Evolutionary conservation across 2,113 vertebrate species (phyloP).

Genomic region (Pavo muticus): DNA sequence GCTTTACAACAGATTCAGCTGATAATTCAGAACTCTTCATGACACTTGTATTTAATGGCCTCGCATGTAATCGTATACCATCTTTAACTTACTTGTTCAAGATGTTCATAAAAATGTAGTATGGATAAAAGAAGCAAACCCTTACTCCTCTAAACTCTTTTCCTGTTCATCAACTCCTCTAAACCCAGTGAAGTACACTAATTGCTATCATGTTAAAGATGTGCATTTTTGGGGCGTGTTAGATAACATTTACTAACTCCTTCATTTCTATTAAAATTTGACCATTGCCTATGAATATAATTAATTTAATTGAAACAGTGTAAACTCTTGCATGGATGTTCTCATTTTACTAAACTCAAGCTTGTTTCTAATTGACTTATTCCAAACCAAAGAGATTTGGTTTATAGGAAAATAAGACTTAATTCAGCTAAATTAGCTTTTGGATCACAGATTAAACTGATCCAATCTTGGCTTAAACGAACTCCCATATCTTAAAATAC

Average conservation of each 20-base stretch:
- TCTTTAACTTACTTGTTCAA: conserved; percentile 1
- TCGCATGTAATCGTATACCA: not conserved
- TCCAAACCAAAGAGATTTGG: not conserved
- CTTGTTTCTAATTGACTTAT: not conserved
- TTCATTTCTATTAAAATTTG: not conserved
- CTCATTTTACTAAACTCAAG: not conserved
- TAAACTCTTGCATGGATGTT: not conserved
- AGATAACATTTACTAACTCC: not conserved
- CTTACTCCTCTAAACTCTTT: not conserved
- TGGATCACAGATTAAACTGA: not conserved
- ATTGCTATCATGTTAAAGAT: not conserved
- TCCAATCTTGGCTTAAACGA: not conserved
- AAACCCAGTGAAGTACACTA: not conserved
- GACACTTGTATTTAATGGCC: not conserved
- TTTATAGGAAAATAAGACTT: not conserved
- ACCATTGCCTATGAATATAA: not conserved
- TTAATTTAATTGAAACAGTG: not conserved
- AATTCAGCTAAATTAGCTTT: not conserved
- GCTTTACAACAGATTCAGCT: not conserved
- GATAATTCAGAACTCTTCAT: not conserved
- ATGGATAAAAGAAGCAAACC: not conserved
- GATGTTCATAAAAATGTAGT: not conserved
- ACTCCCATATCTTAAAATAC: not conserved
- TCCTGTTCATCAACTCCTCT: not conserved
- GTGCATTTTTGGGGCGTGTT: not conserved